Base-by-base conservation (phyloP, 2,888 invertebrate genomes). In the Zootermopsis nevadensis region DNA sequence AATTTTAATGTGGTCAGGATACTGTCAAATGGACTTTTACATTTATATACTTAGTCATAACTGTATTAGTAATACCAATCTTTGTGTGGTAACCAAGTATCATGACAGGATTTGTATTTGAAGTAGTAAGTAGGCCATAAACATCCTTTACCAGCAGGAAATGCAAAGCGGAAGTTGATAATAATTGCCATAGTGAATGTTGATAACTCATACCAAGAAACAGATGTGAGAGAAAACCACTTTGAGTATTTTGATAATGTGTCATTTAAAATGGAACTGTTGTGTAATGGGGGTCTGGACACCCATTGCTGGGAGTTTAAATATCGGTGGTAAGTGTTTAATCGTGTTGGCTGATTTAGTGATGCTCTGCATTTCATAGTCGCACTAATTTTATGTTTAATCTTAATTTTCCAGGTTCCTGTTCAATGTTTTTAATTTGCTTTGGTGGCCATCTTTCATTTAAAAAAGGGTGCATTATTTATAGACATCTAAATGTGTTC, bases 311-410 rank as follows among this genome's bases (percentile, higher is more conserved):
- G 82, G 87, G 87, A 86, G 81, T 89, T 88, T 86, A 87, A 87
- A 83, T 89, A 88, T 85, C 87, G 87, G 69, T 88, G 88, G 88
- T 88, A 87, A 86, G 84, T 83, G 19, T n/a, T 77, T 38, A 42
- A 53, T n/a, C 74, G 19, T 48, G 42, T n/a, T 33, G 48, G 69
- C 31, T 31, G 67, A 53, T 82, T 82, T 82, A 22, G 80, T 53
- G 66, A 53, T 69, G 53, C 74, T 24, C 30, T 83, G 67, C 60
- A 76, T 67, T 79, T 83, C 55, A 53, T 60, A 38, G n/a, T 12
- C 27, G 31, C 31, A 69, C 2, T 31, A 6, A 30, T 69, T 69
- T 48, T 27, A 35, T 60, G 2, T 38, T 60, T 42, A 1, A 38
- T 27, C 10, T 76, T 38, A 35, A 48, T 48, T 76, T 74, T 85